Conservation (phyloP, 2,888 invertebrate genomes). For the Diplazon laetatorius region DNA sequence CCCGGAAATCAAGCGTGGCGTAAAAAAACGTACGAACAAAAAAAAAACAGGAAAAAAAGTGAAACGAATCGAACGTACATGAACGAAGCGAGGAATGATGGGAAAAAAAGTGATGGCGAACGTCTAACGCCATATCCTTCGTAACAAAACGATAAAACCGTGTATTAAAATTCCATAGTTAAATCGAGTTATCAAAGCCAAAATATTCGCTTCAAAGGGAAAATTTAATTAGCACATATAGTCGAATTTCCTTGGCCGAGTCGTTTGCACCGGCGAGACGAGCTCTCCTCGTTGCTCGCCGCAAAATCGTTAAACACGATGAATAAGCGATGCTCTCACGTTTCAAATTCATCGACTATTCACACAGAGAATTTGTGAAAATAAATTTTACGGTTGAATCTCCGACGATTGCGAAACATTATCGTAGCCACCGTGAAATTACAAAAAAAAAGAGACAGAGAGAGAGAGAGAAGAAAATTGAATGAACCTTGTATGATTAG, state of each 20-base stretch:
- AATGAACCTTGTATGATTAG: not conserved
- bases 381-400: constrained; percentile 44
- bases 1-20: constrained; percentile 18
- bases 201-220: constrained; percentile 69
- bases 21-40: not conserved
- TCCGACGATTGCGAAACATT: constrained; percentile 18
- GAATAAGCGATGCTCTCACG: constrained; percentile 60
- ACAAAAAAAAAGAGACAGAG: not conserved
- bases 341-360: constrained; percentile 59
- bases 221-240: constrained; percentile 65
- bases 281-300: constrained; percentile 11
- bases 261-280: constrained; percentile 46
- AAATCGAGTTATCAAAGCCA: constrained; percentile 49
- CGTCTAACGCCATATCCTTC: not conserved
- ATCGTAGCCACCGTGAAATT: not conserved
- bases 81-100: constrained; percentile 1
- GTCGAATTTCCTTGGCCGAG: constrained; percentile 58
- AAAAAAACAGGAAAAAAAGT: not conserved
- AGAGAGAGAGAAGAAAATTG: not conserved
- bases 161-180: not conserved
- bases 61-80: constrained; percentile 12
- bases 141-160: constrained; percentile 24
- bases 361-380: constrained; percentile 66
- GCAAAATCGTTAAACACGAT: constrained; percentile 31
- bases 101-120: not conserved